Conservation (phyloP, 2,888 invertebrate genomes). For the Orthosia gracilis region DNA sequence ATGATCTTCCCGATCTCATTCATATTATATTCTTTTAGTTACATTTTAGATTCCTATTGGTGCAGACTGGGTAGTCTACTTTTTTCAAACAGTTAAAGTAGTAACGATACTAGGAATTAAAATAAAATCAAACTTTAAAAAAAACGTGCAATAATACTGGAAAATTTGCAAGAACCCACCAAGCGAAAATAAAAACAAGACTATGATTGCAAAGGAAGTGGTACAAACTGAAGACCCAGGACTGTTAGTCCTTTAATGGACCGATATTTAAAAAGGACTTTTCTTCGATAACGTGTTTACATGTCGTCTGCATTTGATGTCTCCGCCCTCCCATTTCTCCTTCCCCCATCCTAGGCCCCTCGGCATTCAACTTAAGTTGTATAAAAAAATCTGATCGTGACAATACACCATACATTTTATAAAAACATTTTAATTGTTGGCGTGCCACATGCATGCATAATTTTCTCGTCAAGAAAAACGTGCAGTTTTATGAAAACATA, state of each 20-base stretch:
- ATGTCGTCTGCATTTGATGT: constrained; percentile 35
- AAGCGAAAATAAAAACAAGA: constrained; percentile 11
- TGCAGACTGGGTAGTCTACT: neutral
- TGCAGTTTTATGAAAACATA: constrained; percentile 21
- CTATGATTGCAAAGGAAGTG: neutral
- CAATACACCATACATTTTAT: constrained; percentile 6
- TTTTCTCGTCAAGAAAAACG: constrained; percentile 16
- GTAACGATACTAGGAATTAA: neutral
- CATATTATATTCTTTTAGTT: neutral
- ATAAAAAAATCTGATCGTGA: constrained; percentile 16
- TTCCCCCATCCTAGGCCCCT: neutral
- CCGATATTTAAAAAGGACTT: constrained; percentile 30
- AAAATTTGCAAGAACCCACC: neutral
- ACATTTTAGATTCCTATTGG: neutral
- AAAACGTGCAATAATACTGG: neutral
- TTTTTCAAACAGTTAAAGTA: neutral
- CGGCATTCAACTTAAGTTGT: neutral
- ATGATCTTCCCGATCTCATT: neutral
- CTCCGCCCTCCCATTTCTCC: neutral
- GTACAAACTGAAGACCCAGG: neutral
- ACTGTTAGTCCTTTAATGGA: constrained; percentile 23
- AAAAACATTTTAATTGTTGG: constrained; percentile 17
- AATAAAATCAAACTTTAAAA: neutral
- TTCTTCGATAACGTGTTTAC: constrained; percentile 40
- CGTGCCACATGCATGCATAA: constrained; percentile 37